phyloP scores from a whole-genome alignment of 2,888 invertebrate species.

The Drosophila pseudotakahashii region DNA sequence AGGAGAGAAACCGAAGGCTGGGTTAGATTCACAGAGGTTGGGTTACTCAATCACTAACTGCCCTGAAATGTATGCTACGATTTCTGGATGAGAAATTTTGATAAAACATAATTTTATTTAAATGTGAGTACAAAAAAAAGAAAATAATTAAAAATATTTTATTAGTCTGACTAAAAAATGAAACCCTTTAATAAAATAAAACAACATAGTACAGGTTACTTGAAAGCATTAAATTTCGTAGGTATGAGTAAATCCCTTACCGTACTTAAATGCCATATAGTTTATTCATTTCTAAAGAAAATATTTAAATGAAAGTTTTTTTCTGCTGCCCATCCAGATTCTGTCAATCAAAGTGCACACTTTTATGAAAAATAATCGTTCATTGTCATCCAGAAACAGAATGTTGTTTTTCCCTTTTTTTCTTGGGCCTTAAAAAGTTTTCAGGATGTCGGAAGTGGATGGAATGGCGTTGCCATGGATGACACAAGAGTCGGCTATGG shows the following conservation, averaged over 20 bases:
- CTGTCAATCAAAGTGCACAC: slow-evolving; percentile 38
- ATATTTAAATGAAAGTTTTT: slow-evolving; percentile 21
- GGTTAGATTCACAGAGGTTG: slow-evolving; percentile 6
- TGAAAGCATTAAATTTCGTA: no score
- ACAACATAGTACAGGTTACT: no score
- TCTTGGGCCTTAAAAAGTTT: slow-evolving; percentile 31
- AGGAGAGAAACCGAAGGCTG: not conserved
- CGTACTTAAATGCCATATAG: no score
- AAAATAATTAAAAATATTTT: no score
- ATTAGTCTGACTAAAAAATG: no score
- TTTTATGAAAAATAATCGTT: slow-evolving; percentile 44
- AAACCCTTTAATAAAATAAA: no score
- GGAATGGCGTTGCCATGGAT: slow-evolving; percentile 11
- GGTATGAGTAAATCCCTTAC: not conserved
- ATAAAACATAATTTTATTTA: no score
- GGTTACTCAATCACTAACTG: not conserved
- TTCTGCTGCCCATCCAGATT: not conserved
- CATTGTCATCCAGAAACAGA: slow-evolving; percentile 34
- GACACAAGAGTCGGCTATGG: no score
- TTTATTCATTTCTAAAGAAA: slow-evolving; percentile 1
- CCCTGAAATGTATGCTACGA: slow-evolving; percentile 27
- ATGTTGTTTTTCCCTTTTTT: slow-evolving; percentile 20
- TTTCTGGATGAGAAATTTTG: not conserved
- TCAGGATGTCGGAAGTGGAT: slow-evolving; percentile 26
- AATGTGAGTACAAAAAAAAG: no score